Evolutionary conservation across 2,113 vertebrate genomes (phyloP), one percentile per base, ranked within the genome.

Genomic region (Emydura subglobosa): DNA sequence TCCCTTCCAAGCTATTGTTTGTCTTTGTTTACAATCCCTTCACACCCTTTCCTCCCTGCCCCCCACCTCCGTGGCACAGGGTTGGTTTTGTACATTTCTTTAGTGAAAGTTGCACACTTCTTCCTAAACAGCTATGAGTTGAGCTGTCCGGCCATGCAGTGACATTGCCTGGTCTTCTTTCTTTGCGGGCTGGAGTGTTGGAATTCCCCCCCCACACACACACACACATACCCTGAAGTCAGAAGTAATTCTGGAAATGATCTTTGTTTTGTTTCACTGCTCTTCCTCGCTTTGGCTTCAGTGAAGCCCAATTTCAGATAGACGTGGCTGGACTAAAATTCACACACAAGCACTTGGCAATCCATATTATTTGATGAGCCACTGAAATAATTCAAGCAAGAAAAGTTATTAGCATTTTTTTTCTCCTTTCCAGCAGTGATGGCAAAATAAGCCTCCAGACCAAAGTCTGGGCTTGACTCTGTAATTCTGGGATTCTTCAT

Each of bases 241-340:
- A 91, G 94, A 92, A 97, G 81, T 92, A 95, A 97, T 93, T 89
- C 93, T 85, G 25, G 85, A 90, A 72, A 96, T 11, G 79, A 90
- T 96, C 96, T 83, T 61, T 88, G 29, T 90, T 96, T 54, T 65
- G 31, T 94, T 95, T 96, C 89, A 72, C 21, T 5, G 83, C 93
- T 89, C 79, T 92, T 95, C 93, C 91, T 80, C 49, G 0, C 51
- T 95, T 92, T 47, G 86, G 96, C 95, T 94, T 91, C 91, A 59
- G 87, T 57, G 44, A 79, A 94, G 91, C 87, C 91, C 86, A 3
- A 89, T 91, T 96, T 93, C 74, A 29, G 94, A 94, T 85, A 2
- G 1, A 44, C 10, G 76, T 82, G 9, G 61, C 94, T 87, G 94
- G 83, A 83, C 61, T 24, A 61, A 92, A 93, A 89, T 91, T 87